Percentiles rank a stretch among this genome's conserved stretches.
Evolutionary conservation across 2,797 vertebrate species (phyloP).

Genomic region (Cirrhinus mrigala): DNA sequence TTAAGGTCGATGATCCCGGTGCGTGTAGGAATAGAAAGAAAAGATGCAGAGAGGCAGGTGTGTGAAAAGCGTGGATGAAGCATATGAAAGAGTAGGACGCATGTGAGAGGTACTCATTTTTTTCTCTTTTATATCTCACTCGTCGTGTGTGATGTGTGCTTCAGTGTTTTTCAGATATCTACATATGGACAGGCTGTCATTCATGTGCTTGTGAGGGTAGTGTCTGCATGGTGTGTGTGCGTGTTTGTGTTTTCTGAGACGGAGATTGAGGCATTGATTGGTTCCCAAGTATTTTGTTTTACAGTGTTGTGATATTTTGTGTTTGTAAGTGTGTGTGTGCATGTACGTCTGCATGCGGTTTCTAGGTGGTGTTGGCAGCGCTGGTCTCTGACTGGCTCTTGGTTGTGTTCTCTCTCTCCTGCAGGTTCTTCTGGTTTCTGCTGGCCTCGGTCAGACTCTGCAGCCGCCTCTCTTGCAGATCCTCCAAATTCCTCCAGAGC

Average conservation of each 20-base stretch:
- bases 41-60: conserved; percentile 47
- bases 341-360: conserved; percentile 34
- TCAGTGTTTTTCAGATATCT: conserved; percentile 54
- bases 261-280: conserved; percentile 41
- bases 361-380: conserved; percentile 66
- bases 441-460: conserved; percentile 86
- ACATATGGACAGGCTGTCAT: conserved; percentile 56
- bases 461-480: conserved; percentile 85
- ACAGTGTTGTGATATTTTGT: conserved; percentile 15
- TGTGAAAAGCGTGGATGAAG: conserved; percentile 34
- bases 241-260: conserved; percentile 42
- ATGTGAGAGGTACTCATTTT: conserved; percentile 50
- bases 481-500: conserved; percentile 88
- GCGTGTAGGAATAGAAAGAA: conserved; percentile 48
- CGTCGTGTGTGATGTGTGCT: conserved; percentile 49
- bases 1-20: conserved; percentile 39
- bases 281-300: conserved; percentile 55
- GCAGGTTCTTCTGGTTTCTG: conserved; percentile 86
- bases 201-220: conserved; percentile 49
- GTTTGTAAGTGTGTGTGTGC: conserved; percentile 29
- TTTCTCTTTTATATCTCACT: conserved; percentile 54
- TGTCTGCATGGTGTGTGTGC: conserved; percentile 45
- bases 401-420: conserved; percentile 75
- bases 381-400: conserved; percentile 64
- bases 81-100: conserved; percentile 46